Base-by-base conservation (phyloP, 1,140 invertebrate species). In the Drosophila tropicalis region DNA sequence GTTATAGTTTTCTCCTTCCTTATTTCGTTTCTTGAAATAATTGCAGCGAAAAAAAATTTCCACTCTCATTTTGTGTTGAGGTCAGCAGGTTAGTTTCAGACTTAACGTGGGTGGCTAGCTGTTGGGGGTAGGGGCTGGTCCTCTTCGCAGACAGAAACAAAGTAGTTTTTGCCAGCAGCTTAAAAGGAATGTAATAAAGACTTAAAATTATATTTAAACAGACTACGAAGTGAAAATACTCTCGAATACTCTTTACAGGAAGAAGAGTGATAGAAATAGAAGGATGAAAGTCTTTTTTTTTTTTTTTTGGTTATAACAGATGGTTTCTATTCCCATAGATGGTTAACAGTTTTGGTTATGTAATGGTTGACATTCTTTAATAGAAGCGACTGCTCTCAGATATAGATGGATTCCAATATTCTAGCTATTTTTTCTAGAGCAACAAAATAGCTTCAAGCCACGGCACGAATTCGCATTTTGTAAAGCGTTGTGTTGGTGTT, bases 1-100 rank as follows among this genome's bases (percentile, higher is more conserved):
- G 36, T 51, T 51, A 51, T 19, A 22, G 17, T 51, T 51, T 47
- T 51, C 22, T 10, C 9, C 19, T 51, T 51, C 17, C 32, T 17
- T 10, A 17, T 34, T 81, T 61, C 66, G 64, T 79, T 55, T 47
- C 71, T 65, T 62, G 32, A 68, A 66, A 76, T 85, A 85, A 86
- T 85, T 85, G 78, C 74, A 62, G 34, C 63, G 56, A 60, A 47
- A 72, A 57, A 40, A 66, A 60, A 81, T 71, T 70, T 75, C 36
- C 22, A 54, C 29, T 51, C 17, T 61, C 32, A 55, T 70, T 75
- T 67, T 15, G 36, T 66, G 62, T 56, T 64, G 44, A 51, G 39
- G 34, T 47, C 44, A 51, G 44, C 44, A 51, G 44, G 44, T 51
- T 51, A 51, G 17, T 19, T 51, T 9, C 2, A 51, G 44, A 51